Percentiles rank a stretch among this genome's conserved stretches.
Conservation (phyloP, 2,888 invertebrate species). For the Philhelius pedissequus region DNA sequence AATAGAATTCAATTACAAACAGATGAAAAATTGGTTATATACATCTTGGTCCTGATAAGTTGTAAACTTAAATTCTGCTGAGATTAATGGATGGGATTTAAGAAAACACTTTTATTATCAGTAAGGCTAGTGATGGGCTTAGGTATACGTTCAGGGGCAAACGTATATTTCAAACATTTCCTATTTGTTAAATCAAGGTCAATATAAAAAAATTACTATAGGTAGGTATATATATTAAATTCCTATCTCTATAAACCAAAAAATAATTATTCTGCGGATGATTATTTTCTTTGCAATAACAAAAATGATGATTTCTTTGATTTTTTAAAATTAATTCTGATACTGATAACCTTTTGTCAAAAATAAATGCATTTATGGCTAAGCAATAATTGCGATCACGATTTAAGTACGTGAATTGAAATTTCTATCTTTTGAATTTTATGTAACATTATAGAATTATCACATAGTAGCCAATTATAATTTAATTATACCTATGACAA, state of each 20-base stretch:
- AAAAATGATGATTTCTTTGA: not conserved
- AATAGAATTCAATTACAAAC: no score
- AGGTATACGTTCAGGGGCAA: no score
- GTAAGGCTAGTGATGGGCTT: not conserved
- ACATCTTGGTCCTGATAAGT: no score
- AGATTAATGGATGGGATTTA: no score
- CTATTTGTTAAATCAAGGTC: not conserved
- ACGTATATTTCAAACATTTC: not conserved
- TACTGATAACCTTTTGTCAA: constrained; percentile 36
- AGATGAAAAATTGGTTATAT: no score
- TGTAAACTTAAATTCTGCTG: no score
- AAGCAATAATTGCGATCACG: not conserved
- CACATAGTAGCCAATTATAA: not conserved
- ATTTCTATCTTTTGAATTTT: constrained; percentile 1
- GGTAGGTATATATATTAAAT: no score
- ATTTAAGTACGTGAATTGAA: constrained; percentile 1
- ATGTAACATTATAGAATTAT: not conserved
- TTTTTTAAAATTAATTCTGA: not conserved
- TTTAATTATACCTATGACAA: not conserved
- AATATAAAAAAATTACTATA: not conserved
- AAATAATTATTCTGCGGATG: not conserved
- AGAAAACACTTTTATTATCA: no score
- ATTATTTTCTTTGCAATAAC: not conserved
- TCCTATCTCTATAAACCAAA: not conserved
- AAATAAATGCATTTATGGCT: not conserved